Evolutionary conservation across 1,140 invertebrate species (phyloP), one percentile per base, ranked within the genome.

Genomic region (Drosophila ananassae): DNA sequence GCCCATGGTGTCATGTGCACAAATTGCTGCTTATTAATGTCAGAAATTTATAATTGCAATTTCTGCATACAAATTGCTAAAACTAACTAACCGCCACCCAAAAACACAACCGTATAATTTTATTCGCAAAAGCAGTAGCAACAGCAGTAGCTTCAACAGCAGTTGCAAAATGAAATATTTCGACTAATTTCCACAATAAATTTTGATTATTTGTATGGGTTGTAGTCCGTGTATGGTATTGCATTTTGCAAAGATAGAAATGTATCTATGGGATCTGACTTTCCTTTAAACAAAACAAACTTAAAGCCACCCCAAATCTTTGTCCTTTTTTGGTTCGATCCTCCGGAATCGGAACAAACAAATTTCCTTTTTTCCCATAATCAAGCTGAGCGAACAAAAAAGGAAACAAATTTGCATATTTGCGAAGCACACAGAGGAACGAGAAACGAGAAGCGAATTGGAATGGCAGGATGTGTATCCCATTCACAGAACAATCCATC

Each of bases 11-110:
- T 81, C 77, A 78, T 85, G 78, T 85, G 78, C 81, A 85, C 78
- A 77, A 85, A 87, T 87, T 81, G 82, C 82, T 82, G 82, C 81
- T 85, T 85, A 85, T 85, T 85, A 85, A 85, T 85, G 82, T 85
- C 82, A 78, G 74, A 85, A 87, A 85, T 81, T 85, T 85, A 73
- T 78, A 85, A 85, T 85, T 85, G 78, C 82, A 87, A 87, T 68
- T 74, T 72, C 81, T 85, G 82, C 82, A 85, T 85, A 75, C 74
- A 85, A 85, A 84, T 84, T 84, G 81, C 57, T 24, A 21, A 56
- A 62, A 58, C 59, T 62, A 56, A 58, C 55, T 73, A 32, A 50
- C 24, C 41, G 41, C 41, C n/a, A 44, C 4, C 13, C 25, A 22
- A 13, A 44, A 21, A 22, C 30, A 44, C 53, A 52, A 13, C 24